Base-by-base conservation (phyloP, 2,888 invertebrate genomes). In the Celastrina argiolus region DNA sequence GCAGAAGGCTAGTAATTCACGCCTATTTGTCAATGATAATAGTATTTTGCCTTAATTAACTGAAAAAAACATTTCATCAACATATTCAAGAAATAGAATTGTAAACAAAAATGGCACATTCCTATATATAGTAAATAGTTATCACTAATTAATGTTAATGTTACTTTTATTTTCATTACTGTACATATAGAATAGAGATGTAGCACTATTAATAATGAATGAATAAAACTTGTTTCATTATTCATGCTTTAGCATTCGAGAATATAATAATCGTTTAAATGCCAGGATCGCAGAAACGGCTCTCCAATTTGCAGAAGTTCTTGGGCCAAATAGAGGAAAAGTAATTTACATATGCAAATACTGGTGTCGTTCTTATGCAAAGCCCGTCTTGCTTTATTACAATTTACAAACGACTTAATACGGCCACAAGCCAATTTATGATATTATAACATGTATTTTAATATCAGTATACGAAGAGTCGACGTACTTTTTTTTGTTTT, bases 261-360 rank as follows among this genome's bases (percentile, higher is more conserved):
- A 51, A 51, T 51, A 51, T 51, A 51, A 31, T 64, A 41, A 56
- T 69, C 59, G 56, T 56, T 63, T 66, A 66, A 67, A 66, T 66
- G 66, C 58, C 66, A 70, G 65, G 69, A 69, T 69, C 68, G 66
- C 66, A 56, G 66, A 72, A 68, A 68, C 73, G 76, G 76, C 75
- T 77, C 75, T 67, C 75, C 64, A 74, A 85, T 87, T 87, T 81
- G 78, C 87, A 85, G 85, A 84, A 86, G 81, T 83, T 83, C 83
- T 80, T 83, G 82, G 81, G 81, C 85, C 84, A 84, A 88, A 87
- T 87, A 87, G 87, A 87, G 83, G 82, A 82, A 85, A 83, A 83
- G 82, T 81, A 79, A 90, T 89, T 90, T 88, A 82, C 88, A 90
- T 90, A 90, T 89, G 89, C 86, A 88, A 90, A 90, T 90, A 82